Percentiles rank a stretch among this genome's conserved stretches.
Conservation (phyloP, 2,113 vertebrate species). For the Podilymbus podiceps region DNA sequence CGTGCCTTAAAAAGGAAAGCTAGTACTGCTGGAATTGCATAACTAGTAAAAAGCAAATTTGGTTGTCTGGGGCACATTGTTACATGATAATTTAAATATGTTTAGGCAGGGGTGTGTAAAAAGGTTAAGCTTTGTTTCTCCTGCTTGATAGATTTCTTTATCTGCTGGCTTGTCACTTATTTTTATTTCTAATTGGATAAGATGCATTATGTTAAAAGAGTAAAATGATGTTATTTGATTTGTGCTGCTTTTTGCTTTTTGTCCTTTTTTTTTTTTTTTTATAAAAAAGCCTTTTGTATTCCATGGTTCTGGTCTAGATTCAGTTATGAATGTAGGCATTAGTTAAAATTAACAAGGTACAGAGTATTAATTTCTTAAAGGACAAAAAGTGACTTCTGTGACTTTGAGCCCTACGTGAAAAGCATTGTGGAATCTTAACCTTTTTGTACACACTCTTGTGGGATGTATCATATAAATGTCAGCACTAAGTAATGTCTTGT, state of each 20-base stretch:
- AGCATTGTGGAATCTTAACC: constrained; percentile 83
- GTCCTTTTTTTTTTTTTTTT: constrained; percentile 39
- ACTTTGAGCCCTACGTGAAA: constrained; percentile 75
- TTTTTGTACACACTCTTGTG: constrained; percentile 85
- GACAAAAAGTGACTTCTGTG: constrained; percentile 75
- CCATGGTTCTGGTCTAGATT: constrained; percentile 80
- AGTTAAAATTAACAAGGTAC: constrained; percentile 76
- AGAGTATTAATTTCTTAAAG: constrained; percentile 78
- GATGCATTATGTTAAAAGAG: constrained; percentile 45
- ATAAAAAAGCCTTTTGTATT: constrained; percentile 72
- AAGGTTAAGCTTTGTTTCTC: constrained; percentile 85
- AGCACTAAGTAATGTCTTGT: constrained; percentile 87
- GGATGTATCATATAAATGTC: constrained; percentile 81
- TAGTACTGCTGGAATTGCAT: constrained; percentile 80
- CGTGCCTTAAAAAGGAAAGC: constrained; percentile 94
- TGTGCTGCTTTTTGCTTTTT: constrained; percentile 66
- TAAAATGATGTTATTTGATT: constrained; percentile 64
- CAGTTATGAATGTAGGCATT: constrained; percentile 80
- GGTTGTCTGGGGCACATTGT: constrained; percentile 84
- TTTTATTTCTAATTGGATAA: constrained; percentile 69
- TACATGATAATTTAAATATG: constrained; percentile 78
- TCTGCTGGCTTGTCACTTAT: constrained; percentile 70
- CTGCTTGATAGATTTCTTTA: constrained; percentile 71
- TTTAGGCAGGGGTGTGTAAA: constrained; percentile 83
- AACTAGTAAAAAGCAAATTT: constrained; percentile 73